A percentile compares a stretch with the other conserved stretches of the same genome.
Conservation (phyloP, 2,113 vertebrate genomes). For the Callaeas wilsoni region DNA sequence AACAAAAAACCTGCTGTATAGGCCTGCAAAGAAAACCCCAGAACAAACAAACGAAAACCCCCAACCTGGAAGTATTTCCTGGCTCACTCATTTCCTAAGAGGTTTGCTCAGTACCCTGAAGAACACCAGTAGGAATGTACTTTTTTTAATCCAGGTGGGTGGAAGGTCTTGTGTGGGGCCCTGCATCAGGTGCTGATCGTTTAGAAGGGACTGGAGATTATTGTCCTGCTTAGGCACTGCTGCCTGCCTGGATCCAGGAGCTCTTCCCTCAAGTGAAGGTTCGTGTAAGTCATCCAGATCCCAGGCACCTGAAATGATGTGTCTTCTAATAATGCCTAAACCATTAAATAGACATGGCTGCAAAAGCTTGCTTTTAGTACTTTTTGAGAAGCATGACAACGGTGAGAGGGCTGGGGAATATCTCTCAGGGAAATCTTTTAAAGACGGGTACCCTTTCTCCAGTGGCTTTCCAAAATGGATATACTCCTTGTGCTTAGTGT, state of each 20-base stretch:
- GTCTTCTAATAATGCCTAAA: background rate
- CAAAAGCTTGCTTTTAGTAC: background rate
- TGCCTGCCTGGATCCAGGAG: background rate
- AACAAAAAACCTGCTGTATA: background rate
- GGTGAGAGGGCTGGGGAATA: background rate
- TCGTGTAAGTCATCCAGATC: background rate
- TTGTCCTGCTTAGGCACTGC: background rate
- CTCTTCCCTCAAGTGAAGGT: background rate
- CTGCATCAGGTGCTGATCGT: background rate
- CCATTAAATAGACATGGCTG: background rate
- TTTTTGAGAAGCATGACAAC: background rate
- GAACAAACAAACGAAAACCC: background rate
- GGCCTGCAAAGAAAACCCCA: background rate
- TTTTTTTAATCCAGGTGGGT: background rate
- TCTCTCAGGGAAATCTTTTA: background rate
- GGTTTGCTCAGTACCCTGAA: background rate
- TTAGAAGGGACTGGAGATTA: background rate
- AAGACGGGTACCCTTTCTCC: background rate
- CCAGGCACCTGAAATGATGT: background rate
- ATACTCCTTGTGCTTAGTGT: background rate
- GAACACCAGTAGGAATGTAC: background rate
- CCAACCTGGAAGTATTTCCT: background rate
- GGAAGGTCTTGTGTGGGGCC: background rate
- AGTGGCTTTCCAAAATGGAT: background rate
- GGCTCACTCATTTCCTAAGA: background rate